Base-by-base conservation (phyloP, 2,888 invertebrate species). In the Lottia scabra region DNA sequence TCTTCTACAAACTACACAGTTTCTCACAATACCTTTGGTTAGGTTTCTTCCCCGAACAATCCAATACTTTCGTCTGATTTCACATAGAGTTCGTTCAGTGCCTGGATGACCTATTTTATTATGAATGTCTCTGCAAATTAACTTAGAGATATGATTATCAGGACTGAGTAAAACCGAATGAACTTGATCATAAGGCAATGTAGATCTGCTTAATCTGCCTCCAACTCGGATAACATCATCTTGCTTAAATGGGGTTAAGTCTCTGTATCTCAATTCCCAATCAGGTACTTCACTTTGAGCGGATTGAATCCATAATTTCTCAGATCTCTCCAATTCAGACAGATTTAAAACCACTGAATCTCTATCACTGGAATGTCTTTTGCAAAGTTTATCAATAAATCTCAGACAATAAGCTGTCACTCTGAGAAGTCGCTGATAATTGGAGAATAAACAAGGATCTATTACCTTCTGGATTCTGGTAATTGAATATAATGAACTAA, bases 331-430 rank as follows among this genome's bases (percentile, higher is more conserved):
- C 19, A 56, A 19, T 56, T 56, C 48, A 19, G 48, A 56, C 6
- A 19, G 48, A 19, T n/a, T n/a, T 19, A 56, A 56, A 56, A 56
- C n/a, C 19, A 56, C 19, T 19, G 48, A 56, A 8, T 56, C 48
- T 19, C 19, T 8, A 19, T n/a, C 19, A 56, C 19, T 56, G n/a
- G 48, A 19, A 56, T 15, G 13, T 38, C 48, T 56, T 62, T 66
- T 23, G n/a, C 8, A 65, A n/a, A 62, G 26, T 38, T 2, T 43
- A 27, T 56, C 16, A 12, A 66, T 30, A 38, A 65, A 71, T 26
- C 67, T 23, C 12, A 71, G 30, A 27, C 65, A 71, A 19, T 71
- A 71, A n/a, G 66, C 66, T 23, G 71, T 71, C 1, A 71, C 66
- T 48, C 43, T 65, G 2, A 71, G 13, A 27, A 71, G 66, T 67